A percentile compares a stretch with the other conserved stretches of the same genome.
Conservation (phyloP, 2,113 vertebrate genomes). For the Eleginops maclovinus region DNA sequence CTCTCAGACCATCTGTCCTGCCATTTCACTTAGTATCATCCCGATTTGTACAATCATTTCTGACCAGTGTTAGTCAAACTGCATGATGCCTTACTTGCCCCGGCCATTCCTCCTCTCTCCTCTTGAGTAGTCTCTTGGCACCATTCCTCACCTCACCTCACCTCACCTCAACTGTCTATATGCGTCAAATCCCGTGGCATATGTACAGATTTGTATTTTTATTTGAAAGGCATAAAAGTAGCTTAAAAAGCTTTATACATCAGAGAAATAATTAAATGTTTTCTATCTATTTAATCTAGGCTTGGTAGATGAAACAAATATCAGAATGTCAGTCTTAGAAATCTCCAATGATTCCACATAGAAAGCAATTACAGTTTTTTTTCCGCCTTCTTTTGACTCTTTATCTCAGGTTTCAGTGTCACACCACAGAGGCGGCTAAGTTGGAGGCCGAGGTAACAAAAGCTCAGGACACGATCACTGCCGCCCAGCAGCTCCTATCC, state of each 20-base stretch:
- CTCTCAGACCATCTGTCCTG: background rate
- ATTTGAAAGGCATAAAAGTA: background rate
- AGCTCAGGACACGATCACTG: constrained; percentile 93
- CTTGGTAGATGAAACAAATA: background rate
- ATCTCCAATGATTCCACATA: background rate
- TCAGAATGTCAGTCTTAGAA: background rate
- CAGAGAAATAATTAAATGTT: background rate
- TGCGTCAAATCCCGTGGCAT: too few species aligned
- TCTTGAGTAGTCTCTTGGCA: background rate
- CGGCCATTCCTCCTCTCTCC: background rate
- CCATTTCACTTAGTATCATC: constrained; percentile 9
- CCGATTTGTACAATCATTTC: background rate
- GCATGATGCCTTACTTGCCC: constrained; percentile 3
- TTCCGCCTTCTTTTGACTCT: constrained; percentile 19
- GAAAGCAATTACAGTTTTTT: background rate
- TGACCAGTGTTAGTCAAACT: background rate
- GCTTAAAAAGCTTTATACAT: background rate
- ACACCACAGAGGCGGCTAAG: constrained; percentile 95
- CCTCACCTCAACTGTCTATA: background rate
- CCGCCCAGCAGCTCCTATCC: constrained; percentile 91
- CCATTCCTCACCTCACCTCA: background rate
- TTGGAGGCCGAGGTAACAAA: constrained; percentile 94
- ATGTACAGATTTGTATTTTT: background rate
- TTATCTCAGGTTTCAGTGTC: constrained; percentile 90
- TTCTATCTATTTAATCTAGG: background rate